Evolutionary conservation across 1,140 invertebrate species (phyloP).

Genomic region (Cotesia glomerata): DNA sequence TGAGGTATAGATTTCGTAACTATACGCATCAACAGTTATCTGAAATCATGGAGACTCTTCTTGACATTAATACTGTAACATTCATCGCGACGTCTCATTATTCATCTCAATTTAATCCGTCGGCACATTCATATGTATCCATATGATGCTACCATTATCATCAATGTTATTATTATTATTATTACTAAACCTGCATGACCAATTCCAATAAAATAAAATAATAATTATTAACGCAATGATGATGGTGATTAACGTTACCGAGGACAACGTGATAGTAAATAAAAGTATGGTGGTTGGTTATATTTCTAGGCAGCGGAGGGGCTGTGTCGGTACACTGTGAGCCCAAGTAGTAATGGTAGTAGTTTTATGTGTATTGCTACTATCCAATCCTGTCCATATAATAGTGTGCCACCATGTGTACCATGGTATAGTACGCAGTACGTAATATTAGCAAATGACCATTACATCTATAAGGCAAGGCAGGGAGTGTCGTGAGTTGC

Average conservation of each 20-base stretch:
- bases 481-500: constrained; percentile 24
- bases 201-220: neutral
- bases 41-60: neutral
- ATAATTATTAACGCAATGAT: neutral
- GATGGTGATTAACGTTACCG: neutral
- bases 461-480: neutral
- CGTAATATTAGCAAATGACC: neutral
- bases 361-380: no score
- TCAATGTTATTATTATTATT: no score
- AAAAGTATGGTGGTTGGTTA: no score
- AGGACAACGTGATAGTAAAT: neutral
- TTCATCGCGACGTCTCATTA: neutral
- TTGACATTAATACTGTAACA: neutral
- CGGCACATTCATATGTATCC: no score
- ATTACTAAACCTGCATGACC: no score
- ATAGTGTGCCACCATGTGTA: neutral
- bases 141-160: no score
- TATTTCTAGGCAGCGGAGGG: no score
- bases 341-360: no score
- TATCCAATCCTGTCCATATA: no score
- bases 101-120: neutral
- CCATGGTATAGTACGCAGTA: neutral
- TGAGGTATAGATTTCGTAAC: neutral
- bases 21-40: neutral
- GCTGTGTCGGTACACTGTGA: no score